phyloP scores from a whole-genome alignment of 2,888 invertebrate genomes.

The Adelognathus sp. region DNA sequence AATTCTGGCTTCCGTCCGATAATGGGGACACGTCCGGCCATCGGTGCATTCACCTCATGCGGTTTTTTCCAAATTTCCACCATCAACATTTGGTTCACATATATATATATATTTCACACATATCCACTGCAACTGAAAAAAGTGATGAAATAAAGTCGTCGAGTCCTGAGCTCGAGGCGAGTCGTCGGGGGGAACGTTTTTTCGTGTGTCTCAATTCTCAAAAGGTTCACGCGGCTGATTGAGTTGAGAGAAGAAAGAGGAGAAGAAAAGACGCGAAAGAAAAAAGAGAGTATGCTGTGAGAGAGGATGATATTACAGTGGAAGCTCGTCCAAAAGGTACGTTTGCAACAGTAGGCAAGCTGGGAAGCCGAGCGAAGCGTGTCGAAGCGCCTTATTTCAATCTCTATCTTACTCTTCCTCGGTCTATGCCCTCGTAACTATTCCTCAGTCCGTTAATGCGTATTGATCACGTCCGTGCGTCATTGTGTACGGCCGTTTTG shows the following conservation, averaged over 20 bases:
- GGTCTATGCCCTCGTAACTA: conserved; percentile 52
- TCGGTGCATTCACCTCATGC: too few relatives aligned
- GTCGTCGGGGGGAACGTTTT: neutral
- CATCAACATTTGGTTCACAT: too few relatives aligned
- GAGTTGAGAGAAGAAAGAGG: conserved; percentile 1
- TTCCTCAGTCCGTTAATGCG: conserved; percentile 62
- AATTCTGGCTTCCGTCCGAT: too few relatives aligned
- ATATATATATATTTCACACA: too few relatives aligned
- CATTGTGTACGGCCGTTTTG: conserved; percentile 69
- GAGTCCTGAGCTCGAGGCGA: too few relatives aligned
- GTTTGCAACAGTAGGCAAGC: conserved; percentile 54
- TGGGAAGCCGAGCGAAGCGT: conserved; percentile 44
- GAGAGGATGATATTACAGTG: conserved; percentile 21
- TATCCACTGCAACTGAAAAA: neutral
- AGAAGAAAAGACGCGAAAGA: conserved; percentile 39
- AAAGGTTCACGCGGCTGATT: neutral
- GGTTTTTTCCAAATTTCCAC: too few relatives aligned
- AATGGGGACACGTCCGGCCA: too few relatives aligned
- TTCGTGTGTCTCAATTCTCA: conserved; percentile 22
- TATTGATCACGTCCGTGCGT: conserved; percentile 67
- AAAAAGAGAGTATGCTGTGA: conserved; percentile 39
- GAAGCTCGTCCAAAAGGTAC: conserved; percentile 19
- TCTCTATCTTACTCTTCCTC: too few relatives aligned
- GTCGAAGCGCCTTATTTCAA: conserved; percentile 63
- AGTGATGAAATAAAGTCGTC: neutral